Evolutionary conservation across 2,888 invertebrate species (phyloP), one percentile per base, ranked within the genome.

Genomic region (Heliconius cydno): DNA sequence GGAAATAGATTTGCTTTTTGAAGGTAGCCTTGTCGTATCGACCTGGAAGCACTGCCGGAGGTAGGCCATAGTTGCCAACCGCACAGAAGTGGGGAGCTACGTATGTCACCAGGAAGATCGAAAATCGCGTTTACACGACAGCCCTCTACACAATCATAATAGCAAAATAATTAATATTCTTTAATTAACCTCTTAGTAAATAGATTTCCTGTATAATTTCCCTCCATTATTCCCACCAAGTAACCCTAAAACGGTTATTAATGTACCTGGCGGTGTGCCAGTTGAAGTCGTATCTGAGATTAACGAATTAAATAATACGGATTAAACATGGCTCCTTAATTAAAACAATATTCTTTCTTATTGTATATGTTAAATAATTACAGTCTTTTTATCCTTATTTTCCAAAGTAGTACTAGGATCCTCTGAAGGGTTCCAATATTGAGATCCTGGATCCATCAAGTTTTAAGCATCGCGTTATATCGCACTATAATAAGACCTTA

Each of bases 221-320:
- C 68, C 38, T 1, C 25, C 10, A 57, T 34, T 73, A 57, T 57
- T 73, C n/a, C 57, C 52, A 67, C 30, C 25, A 68, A 67, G 68
- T 52, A 74, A 78, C 34, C 60, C 78, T 67, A 78, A 72, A 78
- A 57, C 34, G 34, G 65, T 78, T 72, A 63, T 28, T 60, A 38
- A 73, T 38, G 12, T 74, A 74, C 60, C 78, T 74, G 78, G 78
- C 74, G 12, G 46, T 34, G 25, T 28, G 74, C 78, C 78, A 78
- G 67, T 66, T 41, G 57, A 38, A 41, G 41, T 67, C 74, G n/a
- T 74, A 68, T 73, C 52, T 73, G 52, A 78, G 78, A 78, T 78
- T 78, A 78, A 73, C 41, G 78, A 67, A 78, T 78, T 78, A 74
- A 68, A 78, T 74, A 72, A 71, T 38, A 77, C 25, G 60, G 28